Conservation (phyloP, 2,113 vertebrate genomes). For the Microtus oregoni region DNA sequence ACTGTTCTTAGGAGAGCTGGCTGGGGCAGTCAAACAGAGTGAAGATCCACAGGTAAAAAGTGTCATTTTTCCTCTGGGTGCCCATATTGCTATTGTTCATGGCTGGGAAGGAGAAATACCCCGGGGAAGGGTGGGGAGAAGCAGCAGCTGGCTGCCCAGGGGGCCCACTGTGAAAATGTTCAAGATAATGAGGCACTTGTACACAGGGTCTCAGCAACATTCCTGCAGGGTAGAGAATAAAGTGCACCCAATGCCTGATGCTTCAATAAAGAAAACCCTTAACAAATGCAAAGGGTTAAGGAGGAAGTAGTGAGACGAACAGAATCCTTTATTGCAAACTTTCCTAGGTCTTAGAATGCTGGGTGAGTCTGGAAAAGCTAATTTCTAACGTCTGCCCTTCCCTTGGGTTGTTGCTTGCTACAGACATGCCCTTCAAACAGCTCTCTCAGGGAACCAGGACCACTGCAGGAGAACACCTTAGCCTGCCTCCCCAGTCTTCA, state of each 20-base stretch:
- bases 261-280: conserved; percentile 55
- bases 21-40: background rate
- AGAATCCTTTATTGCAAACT: conserved; percentile 19
- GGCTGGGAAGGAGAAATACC: background rate
- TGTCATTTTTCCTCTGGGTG: background rate
- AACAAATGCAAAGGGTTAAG: conserved; percentile 42
- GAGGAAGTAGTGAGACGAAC: conserved; percentile 37
- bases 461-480: conserved; percentile 52
- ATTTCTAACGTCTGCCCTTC: conserved; percentile 45
- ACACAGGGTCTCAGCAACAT: conserved; percentile 48
- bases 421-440: conserved; percentile 45
- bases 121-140: fast-evolving
- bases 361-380: background rate
- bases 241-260: background rate
- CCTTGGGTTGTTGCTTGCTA: conserved; percentile 7
- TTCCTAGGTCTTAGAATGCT: background rate
- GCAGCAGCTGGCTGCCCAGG: background rate
- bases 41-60: conserved; percentile 25
- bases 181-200: conserved; percentile 37
- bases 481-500: conserved; percentile 27
- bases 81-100: background rate
- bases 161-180: background rate
- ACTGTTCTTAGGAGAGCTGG: conserved; percentile 32
- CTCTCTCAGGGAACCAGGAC: conserved; percentile 43
- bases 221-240: conserved; percentile 52